Evolutionary conservation across 2,888 invertebrate species (phyloP).

Genomic region (Mythimna vitellina): DNA sequence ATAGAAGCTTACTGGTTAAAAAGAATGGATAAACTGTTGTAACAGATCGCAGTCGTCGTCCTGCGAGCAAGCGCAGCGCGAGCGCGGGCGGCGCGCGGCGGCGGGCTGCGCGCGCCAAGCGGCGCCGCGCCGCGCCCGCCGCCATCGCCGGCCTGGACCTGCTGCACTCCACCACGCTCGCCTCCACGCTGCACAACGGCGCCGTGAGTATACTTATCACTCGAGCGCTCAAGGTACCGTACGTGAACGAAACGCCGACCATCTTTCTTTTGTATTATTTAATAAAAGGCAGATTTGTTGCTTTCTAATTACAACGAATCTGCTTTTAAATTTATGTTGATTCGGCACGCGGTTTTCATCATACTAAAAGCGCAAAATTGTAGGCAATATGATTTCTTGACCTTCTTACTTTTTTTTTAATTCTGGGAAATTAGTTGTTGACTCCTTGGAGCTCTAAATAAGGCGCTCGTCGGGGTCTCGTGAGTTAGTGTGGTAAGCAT

Average conservation of each 20-base stretch:
- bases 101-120: constrained; percentile 81
- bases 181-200: constrained; percentile 95
- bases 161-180: constrained; percentile 96
- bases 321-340: constrained; percentile 20
- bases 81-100: constrained; percentile 87
- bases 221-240: constrained; percentile 7
- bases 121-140: constrained; percentile 88
- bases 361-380: background rate
- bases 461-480: no score
- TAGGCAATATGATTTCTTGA: background rate
- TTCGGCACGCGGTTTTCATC: constrained; percentile 13
- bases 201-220: constrained; percentile 69
- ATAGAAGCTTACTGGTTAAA: background rate
- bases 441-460: no score
- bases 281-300: constrained; percentile 30
- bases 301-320: constrained; percentile 25
- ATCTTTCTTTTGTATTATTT: constrained; percentile 42
- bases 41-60: constrained; percentile 83
- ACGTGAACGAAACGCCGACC: constrained; percentile 13
- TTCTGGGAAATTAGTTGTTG: background rate
- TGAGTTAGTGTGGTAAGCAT: no score
- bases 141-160: constrained; percentile 96
- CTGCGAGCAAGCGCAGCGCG: constrained; percentile 85
- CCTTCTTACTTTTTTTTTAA: background rate
- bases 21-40: background rate